phyloP scores from a whole-genome alignment of 92 coral and sea anemone species.

The Parazoanthus atlanticus region DNA sequence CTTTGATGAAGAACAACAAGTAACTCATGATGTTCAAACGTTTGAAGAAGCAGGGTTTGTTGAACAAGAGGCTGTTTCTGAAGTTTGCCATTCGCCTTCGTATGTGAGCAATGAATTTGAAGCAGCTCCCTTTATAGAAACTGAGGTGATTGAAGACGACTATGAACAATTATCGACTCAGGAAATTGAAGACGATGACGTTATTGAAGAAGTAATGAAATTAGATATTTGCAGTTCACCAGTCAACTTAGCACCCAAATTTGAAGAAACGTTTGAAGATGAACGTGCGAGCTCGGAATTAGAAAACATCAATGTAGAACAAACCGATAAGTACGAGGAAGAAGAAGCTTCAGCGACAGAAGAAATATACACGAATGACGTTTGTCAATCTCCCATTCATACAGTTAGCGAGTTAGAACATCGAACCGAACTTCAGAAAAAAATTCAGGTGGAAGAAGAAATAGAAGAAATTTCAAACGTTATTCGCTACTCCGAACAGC shows the following conservation, averaged over 20 bases:
- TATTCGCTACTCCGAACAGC: not conserved
- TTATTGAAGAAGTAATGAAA: not conserved
- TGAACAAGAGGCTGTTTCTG: slow-evolving; percentile 22
- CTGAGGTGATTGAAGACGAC: not conserved
- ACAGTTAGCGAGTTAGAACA: slow-evolving; percentile 28
- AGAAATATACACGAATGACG: not conserved
- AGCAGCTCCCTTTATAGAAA: not conserved
- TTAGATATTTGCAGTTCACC: not conserved
- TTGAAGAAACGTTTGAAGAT: not conserved
- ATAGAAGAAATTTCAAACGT: slow-evolving; percentile 26
- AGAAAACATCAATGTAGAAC: slow-evolving; percentile 1
- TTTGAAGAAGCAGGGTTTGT: slow-evolving; percentile 24
- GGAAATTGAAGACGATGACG: slow-evolving; percentile 1
- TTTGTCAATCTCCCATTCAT: not conserved
- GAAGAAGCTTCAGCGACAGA: not conserved
- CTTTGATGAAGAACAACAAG: not conserved
- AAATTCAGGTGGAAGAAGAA: slow-evolving; percentile 19
- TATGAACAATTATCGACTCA: not conserved
- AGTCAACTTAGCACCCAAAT: not conserved
- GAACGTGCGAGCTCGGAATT: not conserved
- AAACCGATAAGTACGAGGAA: not conserved
- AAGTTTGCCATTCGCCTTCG: not conserved
- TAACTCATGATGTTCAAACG: not conserved
- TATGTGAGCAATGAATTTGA: not conserved
- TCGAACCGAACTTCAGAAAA: slow-evolving; percentile 28